Base-by-base conservation (phyloP, 1,140 invertebrate species). In the Physella acuta region DNA sequence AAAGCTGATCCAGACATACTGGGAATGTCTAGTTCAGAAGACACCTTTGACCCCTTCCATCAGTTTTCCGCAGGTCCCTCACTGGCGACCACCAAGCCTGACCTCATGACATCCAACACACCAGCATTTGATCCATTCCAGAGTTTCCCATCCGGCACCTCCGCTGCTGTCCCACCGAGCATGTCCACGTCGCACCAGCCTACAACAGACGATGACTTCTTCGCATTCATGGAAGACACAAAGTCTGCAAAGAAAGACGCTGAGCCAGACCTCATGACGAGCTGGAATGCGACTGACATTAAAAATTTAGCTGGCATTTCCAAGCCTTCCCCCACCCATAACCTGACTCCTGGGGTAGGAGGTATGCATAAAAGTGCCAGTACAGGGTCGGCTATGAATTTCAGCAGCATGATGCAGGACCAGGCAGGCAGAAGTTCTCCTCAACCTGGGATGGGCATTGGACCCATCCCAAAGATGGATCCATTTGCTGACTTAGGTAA, bases 401-500 rank as follows among this genome's bases (percentile, higher is more conserved):
- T 61, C 1, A 56, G 56, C 37, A 71, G 72, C 56, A 59, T 68
- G 66, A 34, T 67, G 52, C 14, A 26, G 16, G 26, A 51, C 8
- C 33, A 56, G 14, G 52, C 28, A 56, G 64, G 64, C 56, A 28
- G 64, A 30, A 56, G 34, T 39, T 66, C 67, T 26, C 67, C 58
- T 5, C 58, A 61, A 34, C 16, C 59, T 44, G 67, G 67, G 2
- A 69, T 69, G 67, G 55, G 65, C 44, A 72, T 72, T 26, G 69
- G 73, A 52, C 68, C 53, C 30, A 67, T 73, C 33, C 67, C 67
- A 56, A 76, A 77, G 49, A 59, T 71, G 51, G 81, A 83, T 73
- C 81, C 81, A 36, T 83, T 83, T 78, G 82, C 81, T 44, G 79
- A 81, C 31, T 72, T 83, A 55, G 79, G 81, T 83, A 71, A 75